A percentile compares a stretch with the other conserved stretches of the same genome.
phyloP scores from a whole-genome alignment of 2,888 invertebrate genomes.

The Hypselothyrea guttata region DNA sequence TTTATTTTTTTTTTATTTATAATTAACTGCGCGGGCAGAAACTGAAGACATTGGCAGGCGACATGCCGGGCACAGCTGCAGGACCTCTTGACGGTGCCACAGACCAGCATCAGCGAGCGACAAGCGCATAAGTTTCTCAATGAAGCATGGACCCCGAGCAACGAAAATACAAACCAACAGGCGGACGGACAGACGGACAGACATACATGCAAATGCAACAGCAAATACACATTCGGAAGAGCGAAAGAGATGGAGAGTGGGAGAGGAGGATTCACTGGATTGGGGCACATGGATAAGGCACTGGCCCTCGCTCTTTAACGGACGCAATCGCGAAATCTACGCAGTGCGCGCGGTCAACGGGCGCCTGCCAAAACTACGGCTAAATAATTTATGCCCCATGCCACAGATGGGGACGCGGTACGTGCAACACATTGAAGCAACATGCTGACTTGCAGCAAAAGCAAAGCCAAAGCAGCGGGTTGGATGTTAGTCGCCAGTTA shows the following conservation, averaged over 20 bases:
- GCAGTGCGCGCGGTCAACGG: conserved; percentile 71
- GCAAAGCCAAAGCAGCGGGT: conserved; percentile 68
- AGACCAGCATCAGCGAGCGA: conserved; percentile 45
- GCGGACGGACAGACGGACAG: conserved; percentile 32
- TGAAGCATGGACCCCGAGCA: conserved; percentile 67
- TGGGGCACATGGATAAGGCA: conserved; percentile 50
- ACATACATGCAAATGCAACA: conserved; percentile 14
- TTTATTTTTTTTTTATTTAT: conserved; percentile 57
- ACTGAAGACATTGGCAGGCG: conserved; percentile 76
- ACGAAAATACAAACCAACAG: conserved; percentile 39
- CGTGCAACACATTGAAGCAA: conserved; percentile 66
- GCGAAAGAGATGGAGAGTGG: conserved; percentile 4
- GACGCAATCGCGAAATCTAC: conserved; percentile 76
- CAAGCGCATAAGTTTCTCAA: conserved; percentile 74
- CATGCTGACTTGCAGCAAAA: conserved; percentile 56
- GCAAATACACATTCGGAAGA: conserved; percentile 5
- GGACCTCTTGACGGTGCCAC: conserved; percentile 47
- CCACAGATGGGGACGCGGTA: conserved; percentile 37
- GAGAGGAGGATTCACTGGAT: background rate
- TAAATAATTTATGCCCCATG: conserved; percentile 80
- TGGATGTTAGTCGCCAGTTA: conserved; percentile 54
- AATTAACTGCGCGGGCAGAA: conserved; percentile 81
- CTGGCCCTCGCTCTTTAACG: conserved; percentile 69
- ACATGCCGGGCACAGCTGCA: conserved; percentile 72
- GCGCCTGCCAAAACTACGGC: conserved; percentile 79